Percentiles rank a stretch among this genome's conserved stretches.
phyloP scores from a whole-genome alignment of 1,140 invertebrate genomes.

The Anastatus disparis region DNA sequence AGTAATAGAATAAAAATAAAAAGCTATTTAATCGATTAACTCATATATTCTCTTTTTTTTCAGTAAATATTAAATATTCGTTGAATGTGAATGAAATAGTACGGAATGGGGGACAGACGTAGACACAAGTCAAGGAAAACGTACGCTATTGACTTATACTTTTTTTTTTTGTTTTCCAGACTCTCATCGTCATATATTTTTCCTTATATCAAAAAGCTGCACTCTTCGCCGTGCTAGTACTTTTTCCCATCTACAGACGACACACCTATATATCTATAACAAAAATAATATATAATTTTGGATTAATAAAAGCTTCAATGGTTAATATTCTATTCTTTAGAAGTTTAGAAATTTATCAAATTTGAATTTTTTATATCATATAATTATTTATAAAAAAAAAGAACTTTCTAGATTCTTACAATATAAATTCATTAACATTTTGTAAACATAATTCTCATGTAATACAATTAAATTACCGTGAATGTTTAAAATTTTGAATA shows the following conservation, averaged over 20 bases:
- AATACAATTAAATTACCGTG: too few relatives aligned
- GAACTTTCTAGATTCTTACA: too few relatives aligned
- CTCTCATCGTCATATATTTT: conserved; percentile 42
- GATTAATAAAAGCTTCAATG: too few relatives aligned
- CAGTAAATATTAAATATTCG: conserved; percentile 45
- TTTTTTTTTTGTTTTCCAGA: conserved; percentile 43
- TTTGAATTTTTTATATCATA: too few relatives aligned
- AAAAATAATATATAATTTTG: not conserved
- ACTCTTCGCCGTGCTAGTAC: conserved; percentile 43
- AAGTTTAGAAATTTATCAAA: too few relatives aligned
- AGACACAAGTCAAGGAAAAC: conserved; percentile 54
- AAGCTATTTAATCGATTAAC: conserved; percentile 36
- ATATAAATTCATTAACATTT: too few relatives aligned
- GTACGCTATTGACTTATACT: conserved; percentile 48
- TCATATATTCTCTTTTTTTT: conserved; percentile 44
- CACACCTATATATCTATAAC: conserved; percentile 38
- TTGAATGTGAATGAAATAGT: conserved; percentile 46
- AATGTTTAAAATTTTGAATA: too few relatives aligned
- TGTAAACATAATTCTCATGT: too few relatives aligned
- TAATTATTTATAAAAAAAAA: too few relatives aligned
- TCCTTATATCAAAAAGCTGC: conserved; percentile 43
- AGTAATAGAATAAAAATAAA: conserved; percentile 32
- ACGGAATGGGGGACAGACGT: conserved; percentile 46
- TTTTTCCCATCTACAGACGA: conserved; percentile 37
- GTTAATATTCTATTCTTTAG: too few relatives aligned